Conservation (phyloP, 2,888 invertebrate species). For the Piscicola geometra region DNA sequence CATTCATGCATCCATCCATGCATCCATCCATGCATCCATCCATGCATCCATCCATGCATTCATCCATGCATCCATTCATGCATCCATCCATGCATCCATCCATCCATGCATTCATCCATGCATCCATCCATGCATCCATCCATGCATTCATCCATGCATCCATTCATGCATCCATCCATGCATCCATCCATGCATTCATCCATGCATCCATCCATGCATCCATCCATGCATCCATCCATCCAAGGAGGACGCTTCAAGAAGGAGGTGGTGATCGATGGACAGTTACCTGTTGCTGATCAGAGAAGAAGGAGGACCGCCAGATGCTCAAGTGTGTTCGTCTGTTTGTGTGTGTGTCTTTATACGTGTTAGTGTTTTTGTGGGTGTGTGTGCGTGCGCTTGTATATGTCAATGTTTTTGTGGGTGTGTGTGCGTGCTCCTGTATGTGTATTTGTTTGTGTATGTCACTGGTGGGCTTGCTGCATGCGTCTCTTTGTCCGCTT, state of each 20-base stretch:
- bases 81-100: background rate
- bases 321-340: conserved; percentile 74
- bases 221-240: background rate
- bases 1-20: background rate
- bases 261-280: conserved; percentile 88
- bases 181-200: background rate
- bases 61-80: background rate
- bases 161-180: background rate
- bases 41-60: background rate
- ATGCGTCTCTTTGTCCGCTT: too few species aligned
- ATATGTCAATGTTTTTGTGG: too few species aligned
- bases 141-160: background rate
- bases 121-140: background rate
- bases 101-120: background rate
- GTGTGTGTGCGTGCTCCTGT: too few species aligned
- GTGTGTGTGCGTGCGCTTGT: background rate
- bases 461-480: too few species aligned
- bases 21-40: background rate
- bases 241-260: conserved; percentile 91
- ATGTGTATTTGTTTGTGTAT: too few species aligned
- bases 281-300: conserved; percentile 90
- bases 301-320: conserved; percentile 93
- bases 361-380: too few species aligned
- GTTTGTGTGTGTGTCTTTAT: background rate
- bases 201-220: background rate